Evolutionary conservation across 2,113 vertebrate species (phyloP), one percentile per base, ranked within the genome.

Genomic region (Eleginops maclovinus): DNA sequence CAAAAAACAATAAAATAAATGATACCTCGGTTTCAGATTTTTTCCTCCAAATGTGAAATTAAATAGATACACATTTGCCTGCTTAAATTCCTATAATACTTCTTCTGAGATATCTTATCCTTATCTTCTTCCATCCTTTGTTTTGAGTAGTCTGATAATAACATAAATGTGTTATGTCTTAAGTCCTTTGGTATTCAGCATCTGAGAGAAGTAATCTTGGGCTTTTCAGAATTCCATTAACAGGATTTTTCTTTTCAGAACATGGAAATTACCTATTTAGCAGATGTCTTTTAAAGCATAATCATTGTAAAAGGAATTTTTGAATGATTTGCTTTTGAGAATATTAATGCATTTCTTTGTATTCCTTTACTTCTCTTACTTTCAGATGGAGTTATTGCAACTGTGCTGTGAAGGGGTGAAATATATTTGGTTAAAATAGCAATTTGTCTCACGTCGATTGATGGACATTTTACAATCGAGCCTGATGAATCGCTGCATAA

Each of bases 191-290:
- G 15, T 62, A 80, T 84, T 83, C 64, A 62, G 21, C 49, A 31
- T 62, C 41, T 50, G 28, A 56, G 17, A 55, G 19, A 9, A 24
- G 64, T 44, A 41, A 24, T 17, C 31, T 58, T 49, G 16, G 13
- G 60, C 22, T 84, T 78, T 26, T 5, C 76, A 79, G 53, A n/a
- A 3, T 68, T 75, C 74, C 46, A 61, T 51, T 77, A 62, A 19
- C 19, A 40, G 17, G 70, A 76, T 81, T 63, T 79, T 77, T 55
- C 44, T 62, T 83, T 59, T 65, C 51, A 62, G 21, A 76, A 76
- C 28, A 72, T 53, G 26, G 56, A 87, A 82, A 86, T 75, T 22
- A 89, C 60, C 54, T 63, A 84, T 89, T 88, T 82, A 86, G 70
- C 55, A 67, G 46, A 74, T 60, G 61, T 22, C 73, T 86, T 84